These are phyloP conservation scores for Sander vitreus DNA, from an alignment of 2,113 vertebrate genomes.

Conservation along the genomic window DNA sequence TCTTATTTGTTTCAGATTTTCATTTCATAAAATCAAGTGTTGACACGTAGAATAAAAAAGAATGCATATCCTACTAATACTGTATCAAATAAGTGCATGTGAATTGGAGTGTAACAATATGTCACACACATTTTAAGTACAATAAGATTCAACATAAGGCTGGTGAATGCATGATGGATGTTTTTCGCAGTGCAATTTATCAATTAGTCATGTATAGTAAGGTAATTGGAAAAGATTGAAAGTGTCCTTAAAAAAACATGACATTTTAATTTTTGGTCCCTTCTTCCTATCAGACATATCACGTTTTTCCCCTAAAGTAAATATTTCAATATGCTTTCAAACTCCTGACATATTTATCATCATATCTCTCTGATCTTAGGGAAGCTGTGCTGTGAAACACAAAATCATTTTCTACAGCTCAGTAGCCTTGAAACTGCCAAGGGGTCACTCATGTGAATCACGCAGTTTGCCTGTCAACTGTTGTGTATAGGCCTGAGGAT, in stretches of 20 bases:
- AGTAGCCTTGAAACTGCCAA: conserved; percentile 52
- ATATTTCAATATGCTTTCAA: conserved; percentile 18
- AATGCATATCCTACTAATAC: not conserved
- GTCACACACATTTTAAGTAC: not conserved
- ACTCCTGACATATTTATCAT: conserved; percentile 57
- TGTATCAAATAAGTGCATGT: not conserved
- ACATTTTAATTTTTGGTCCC: conserved; percentile 44
- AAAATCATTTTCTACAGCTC: conserved; percentile 30
- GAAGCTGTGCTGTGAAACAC: conserved; percentile 26
- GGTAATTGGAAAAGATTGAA: conserved; percentile 18
- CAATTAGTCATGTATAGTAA: not conserved
- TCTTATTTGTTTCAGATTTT: not conserved
- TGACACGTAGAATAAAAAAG: not conserved
- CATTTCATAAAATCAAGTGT: not conserved
- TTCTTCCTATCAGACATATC: not conserved
- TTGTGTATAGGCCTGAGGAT: conserved; percentile 50
- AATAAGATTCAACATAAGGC: not conserved
- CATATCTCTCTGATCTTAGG: conserved; percentile 40
- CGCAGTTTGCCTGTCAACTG: conserved; percentile 45
- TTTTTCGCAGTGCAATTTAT: conserved; percentile 28
- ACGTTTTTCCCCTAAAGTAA: conserved; percentile 4
- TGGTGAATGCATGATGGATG: conserved; percentile 13
- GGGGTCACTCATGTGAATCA: conserved; percentile 59
- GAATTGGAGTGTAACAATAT: not conserved
- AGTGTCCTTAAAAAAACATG: conserved; percentile 6